Percentiles rank a stretch among this genome's conserved stretches.
phyloP scores from a whole-genome alignment of 2,888 invertebrate genomes.

The Lithophane ornitopus region DNA sequence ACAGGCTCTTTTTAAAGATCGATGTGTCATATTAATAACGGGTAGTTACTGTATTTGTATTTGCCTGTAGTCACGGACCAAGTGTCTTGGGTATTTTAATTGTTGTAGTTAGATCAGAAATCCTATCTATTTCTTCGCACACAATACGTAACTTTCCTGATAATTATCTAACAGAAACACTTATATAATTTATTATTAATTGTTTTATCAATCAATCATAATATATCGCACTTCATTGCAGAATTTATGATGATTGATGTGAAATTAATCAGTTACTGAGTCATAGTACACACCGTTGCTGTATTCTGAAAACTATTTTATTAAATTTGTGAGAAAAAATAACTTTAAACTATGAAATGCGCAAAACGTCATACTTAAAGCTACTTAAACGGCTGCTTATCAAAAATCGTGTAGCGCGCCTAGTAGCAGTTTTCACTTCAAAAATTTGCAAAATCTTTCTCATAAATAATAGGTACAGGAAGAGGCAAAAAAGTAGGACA shows the following conservation, averaged over 20 bases:
- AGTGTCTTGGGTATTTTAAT: constrained; percentile 26
- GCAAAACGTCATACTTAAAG: not conserved
- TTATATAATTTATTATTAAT: not conserved
- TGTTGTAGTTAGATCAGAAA: constrained; percentile 33
- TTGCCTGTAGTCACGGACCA: constrained; percentile 11
- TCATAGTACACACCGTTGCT: not conserved
- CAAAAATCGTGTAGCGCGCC: not conserved
- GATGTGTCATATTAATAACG: constrained; percentile 6
- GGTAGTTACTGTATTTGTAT: not conserved
- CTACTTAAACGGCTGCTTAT: too few species aligned
- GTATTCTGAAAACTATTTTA: not conserved
- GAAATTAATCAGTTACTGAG: not conserved
- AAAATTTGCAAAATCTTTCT: not conserved
- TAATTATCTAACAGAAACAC: constrained; percentile 9
- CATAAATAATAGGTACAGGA: constrained; percentile 12
- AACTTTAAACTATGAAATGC: not conserved
- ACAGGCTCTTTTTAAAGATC: not conserved
- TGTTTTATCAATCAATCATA: constrained; percentile 24
- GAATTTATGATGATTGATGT: constrained; percentile 7
- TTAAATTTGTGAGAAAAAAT: not conserved
- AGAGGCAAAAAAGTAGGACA: not conserved
- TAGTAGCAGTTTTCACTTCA: too few species aligned
- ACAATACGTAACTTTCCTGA: not conserved
- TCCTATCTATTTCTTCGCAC: not conserved
- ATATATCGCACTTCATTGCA: not conserved